Conservation (phyloP, 2,113 vertebrate genomes). For the Calypte anna region DNA sequence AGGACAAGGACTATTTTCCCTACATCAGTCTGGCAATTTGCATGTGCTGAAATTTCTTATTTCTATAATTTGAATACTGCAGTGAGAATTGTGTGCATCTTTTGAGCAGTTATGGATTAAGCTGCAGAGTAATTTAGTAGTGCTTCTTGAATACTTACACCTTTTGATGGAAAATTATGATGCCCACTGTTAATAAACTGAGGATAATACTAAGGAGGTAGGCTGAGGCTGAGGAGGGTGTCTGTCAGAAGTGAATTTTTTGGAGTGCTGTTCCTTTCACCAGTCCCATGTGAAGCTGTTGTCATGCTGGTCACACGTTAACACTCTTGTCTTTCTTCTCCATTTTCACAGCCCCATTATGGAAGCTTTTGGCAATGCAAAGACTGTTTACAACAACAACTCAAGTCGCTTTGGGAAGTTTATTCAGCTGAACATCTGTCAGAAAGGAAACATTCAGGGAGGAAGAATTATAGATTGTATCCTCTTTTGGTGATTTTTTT, state of each 20-base stretch:
- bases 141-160: not conserved
- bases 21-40: not conserved
- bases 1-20: not conserved
- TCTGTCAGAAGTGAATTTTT: not conserved
- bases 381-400: slow-evolving; percentile 98
- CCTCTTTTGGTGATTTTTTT: slow-evolving; percentile 70
- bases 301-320: not conserved
- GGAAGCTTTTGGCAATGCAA: slow-evolving; percentile 98
- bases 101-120: not conserved
- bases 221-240: not conserved
- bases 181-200: not conserved
- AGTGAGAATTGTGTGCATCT: not conserved
- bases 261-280: not conserved
- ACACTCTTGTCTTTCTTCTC: not conserved
- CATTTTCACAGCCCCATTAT: slow-evolving; percentile 89
- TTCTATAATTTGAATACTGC: not conserved
- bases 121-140: not conserved
- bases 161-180: not conserved
- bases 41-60: not conserved
- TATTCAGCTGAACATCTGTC: slow-evolving; percentile 92
- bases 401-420: slow-evolving; percentile 99
- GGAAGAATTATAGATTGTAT: slow-evolving; percentile 98
- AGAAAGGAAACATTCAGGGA: slow-evolving; percentile 96
- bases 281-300: not conserved
- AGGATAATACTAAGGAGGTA: not conserved